phyloP scores from a whole-genome alignment of 2,888 invertebrate genomes.

The Baccha elongata region DNA sequence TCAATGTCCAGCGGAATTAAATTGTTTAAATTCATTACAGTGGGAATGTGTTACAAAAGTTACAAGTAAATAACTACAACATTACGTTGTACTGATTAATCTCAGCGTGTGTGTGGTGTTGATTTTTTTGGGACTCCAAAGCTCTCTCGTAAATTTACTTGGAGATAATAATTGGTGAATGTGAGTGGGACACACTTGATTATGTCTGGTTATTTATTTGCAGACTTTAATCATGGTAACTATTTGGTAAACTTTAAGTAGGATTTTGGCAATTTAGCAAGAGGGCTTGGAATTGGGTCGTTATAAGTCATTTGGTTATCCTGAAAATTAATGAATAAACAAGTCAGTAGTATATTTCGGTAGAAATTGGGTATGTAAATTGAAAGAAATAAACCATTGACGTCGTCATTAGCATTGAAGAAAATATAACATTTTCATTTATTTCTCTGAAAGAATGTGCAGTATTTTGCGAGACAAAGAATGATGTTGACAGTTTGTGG shows the following conservation, averaged over 20 bases:
- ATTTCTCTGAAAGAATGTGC: too few species aligned
- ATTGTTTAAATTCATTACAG: conserved; percentile 58
- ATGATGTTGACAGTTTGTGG: too few species aligned
- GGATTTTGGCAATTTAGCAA: conserved; percentile 14
- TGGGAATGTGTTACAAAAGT: conserved; percentile 30
- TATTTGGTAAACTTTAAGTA: conserved; percentile 26
- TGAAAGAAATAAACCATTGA: too few species aligned
- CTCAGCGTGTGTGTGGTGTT: conserved; percentile 35
- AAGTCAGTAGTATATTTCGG: too few species aligned
- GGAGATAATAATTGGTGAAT: conserved; percentile 57
- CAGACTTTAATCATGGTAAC: conserved; percentile 34
- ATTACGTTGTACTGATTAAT: conserved; percentile 53
- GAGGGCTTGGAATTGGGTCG: neutral
- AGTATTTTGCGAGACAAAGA: too few species aligned
- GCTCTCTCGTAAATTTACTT: conserved; percentile 44
- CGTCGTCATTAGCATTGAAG: too few species aligned
- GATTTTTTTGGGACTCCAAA: conserved; percentile 32
- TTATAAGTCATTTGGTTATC: neutral
- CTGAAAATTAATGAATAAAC: too few species aligned
- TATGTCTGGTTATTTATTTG: conserved; percentile 53
- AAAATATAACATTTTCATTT: too few species aligned
- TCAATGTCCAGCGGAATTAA: conserved; percentile 52
- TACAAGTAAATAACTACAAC: conserved; percentile 21
- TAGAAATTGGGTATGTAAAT: too few species aligned
- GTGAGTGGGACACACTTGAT: conserved; percentile 58